Base-by-base conservation (phyloP, 2,797 vertebrate species). In the Pelobates cultripes region DNA sequence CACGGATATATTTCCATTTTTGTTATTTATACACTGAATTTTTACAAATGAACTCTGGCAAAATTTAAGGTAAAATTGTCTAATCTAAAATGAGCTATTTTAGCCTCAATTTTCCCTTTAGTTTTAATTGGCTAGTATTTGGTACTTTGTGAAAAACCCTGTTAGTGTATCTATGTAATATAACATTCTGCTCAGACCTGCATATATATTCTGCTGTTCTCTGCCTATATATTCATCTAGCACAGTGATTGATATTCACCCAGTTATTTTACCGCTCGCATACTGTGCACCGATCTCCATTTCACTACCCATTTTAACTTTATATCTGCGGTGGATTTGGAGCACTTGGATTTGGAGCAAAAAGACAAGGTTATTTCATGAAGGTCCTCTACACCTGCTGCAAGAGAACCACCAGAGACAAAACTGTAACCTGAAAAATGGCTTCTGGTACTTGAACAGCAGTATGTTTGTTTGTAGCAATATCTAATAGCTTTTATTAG, bases 401-500 rank as follows among this genome's bases (percentile, higher is more conserved):
- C 76, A 79, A 70, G 67, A 55, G 78, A 83, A 78, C 5, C 47
- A 6, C 47, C 47, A 5, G 47, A 51, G 10, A 51, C 74, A 78
- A 83, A 78, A 83, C 74, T 70, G 81, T 64, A 83, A 55, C 76
- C 73, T 9, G 41, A 78, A 79, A 74, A 74, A 83, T 79, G 81
- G 60, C 81, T 78, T 51, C 17, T 28, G 28, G 71, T 78, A 53
- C 43, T 63, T 74, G 66, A 61, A 53, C 69, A n/a, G 81, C 6
- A 10, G 64, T 40, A 28, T 28, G 28, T 28, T 28, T 28, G 28
- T 28, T 28, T 28, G 1, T 28, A 28, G 28, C 28, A 28, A 28
- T 28, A 2, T 1, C 1, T 28, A 28, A 28, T 28, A 28, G 28
- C 28, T 28, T 1, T 2, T 28, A 28, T 28, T 28, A 28, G 28